Evolutionary conservation across 35 echinoderm and acorn worm species (phyloP), one percentile per base, ranked within the genome.

Genomic region (Ophiothrix spiculata): DNA sequence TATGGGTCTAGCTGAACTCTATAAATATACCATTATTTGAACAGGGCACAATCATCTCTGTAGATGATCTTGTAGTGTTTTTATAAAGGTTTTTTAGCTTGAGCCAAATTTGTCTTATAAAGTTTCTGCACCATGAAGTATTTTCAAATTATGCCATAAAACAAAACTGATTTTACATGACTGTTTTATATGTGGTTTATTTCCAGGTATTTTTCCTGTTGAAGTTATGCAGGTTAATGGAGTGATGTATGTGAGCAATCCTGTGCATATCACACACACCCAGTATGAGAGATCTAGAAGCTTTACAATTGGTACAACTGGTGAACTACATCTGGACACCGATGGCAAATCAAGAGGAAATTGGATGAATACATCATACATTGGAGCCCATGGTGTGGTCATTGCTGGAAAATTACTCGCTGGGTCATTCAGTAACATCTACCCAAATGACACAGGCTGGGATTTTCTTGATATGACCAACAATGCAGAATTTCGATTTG

Each of bases 401-500:
- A 88, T 83, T 54, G 19, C 54, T 79, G 91, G 91, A 4, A 28
- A 80, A 36, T 81, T 93, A 19, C 33, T 46, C 11, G 91, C 86
- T 12, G 91, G 91, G 0, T 56, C 85, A 1, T 56, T 92, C 32
- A 77, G 56, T 36, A 76, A 78, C 60, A 85, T 88, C 29, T 77
- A 64, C 40, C 63, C 34, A 4, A 37, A 31, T 34, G 64, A 14
- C 33, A 13, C 54, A 13, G 91, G 91, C 0, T 78, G 75, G 64
- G 82, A 93, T 32, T 38, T 28, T 46, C 76, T 93, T n/a, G 35
- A 88, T 12, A 54, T 93, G 49, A 40, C 31, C 23, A 79, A 77
- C 37, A 88, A 79, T 81, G 86, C 79, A 23, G 56, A 85, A 39
- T 93, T 93, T 15, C 73, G 39, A 21, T 88, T 93, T 31, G 86